phyloP scores from a whole-genome alignment of 2,797 vertebrate genomes.

The Echeneis naucrates region DNA sequence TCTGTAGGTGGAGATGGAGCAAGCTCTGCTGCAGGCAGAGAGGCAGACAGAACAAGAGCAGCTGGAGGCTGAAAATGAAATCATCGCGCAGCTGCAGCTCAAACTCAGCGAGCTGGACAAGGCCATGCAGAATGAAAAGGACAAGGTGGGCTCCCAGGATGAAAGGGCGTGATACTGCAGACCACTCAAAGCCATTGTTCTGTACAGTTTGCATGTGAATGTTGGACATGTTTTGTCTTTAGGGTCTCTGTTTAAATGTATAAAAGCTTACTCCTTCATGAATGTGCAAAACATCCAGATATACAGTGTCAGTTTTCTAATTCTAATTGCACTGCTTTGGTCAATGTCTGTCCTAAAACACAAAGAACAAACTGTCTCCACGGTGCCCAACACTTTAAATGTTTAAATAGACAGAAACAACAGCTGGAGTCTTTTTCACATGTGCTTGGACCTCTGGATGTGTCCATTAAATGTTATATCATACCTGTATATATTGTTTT shows the following conservation, averaged over 20 bases:
- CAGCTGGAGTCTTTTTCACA: neutral
- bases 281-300: constrained; percentile 26
- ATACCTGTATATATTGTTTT: constrained; percentile 9
- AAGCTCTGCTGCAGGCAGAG: constrained; percentile 94
- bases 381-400: neutral
- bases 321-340: constrained; percentile 46
- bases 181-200: constrained; percentile 8
- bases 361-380: constrained; percentile 31
- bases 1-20: constrained; percentile 94
- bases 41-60: constrained; percentile 87
- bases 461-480: constrained; percentile 22
- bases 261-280: constrained; percentile 28
- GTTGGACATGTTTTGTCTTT: constrained; percentile 25
- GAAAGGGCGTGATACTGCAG: neutral
- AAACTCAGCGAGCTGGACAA: constrained; percentile 89
- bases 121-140: constrained; percentile 89
- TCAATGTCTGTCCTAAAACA: constrained; percentile 23
- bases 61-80: constrained; percentile 91
- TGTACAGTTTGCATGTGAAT: constrained; percentile 51
- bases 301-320: constrained; percentile 2
- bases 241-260: constrained; percentile 14
- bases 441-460: constrained; percentile 8
- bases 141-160: constrained; percentile 87
- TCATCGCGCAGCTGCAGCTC: constrained; percentile 90
- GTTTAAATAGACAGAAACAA: constrained; percentile 24